phyloP scores from a whole-genome alignment of 2,113 vertebrate genomes.

The Formicarius rufipectus region DNA sequence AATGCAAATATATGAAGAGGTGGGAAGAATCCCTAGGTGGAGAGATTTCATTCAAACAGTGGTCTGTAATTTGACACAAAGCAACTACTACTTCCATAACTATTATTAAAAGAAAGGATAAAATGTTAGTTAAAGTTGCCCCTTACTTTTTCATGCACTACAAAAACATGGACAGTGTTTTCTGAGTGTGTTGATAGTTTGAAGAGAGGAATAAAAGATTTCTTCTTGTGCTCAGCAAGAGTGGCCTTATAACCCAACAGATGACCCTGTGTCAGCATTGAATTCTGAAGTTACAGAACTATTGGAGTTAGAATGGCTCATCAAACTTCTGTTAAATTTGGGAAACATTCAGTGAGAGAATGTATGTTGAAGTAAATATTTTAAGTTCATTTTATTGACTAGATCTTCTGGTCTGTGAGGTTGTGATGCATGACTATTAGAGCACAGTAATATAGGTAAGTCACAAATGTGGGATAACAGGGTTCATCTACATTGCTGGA shows the following conservation, averaged over 20 bases:
- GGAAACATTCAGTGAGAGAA: background rate
- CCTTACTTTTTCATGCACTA: background rate
- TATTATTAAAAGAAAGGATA: constrained; percentile 14
- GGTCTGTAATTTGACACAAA: constrained; percentile 49
- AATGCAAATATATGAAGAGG: constrained; percentile 72
- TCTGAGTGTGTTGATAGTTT: background rate
- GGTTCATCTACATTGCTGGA: background rate
- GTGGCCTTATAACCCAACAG: background rate
- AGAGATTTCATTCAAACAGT: constrained; percentile 63
- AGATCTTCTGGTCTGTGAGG: background rate
- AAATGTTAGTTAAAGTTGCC: background rate
- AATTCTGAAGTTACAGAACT: background rate
- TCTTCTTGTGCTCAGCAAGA: background rate
- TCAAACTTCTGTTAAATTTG: background rate
- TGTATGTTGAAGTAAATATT: background rate
- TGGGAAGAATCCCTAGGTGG: constrained; percentile 70
- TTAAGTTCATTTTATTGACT: background rate
- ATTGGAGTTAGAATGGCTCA: background rate
- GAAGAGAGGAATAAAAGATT: background rate
- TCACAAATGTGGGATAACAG: background rate
- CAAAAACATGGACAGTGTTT: background rate
- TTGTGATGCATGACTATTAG: background rate
- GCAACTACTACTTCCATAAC: constrained; percentile 8
- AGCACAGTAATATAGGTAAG: background rate
- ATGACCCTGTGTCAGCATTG: background rate